Base-by-base conservation (phyloP, 2,797 vertebrate species). In the Pogoniulus pusillus region DNA sequence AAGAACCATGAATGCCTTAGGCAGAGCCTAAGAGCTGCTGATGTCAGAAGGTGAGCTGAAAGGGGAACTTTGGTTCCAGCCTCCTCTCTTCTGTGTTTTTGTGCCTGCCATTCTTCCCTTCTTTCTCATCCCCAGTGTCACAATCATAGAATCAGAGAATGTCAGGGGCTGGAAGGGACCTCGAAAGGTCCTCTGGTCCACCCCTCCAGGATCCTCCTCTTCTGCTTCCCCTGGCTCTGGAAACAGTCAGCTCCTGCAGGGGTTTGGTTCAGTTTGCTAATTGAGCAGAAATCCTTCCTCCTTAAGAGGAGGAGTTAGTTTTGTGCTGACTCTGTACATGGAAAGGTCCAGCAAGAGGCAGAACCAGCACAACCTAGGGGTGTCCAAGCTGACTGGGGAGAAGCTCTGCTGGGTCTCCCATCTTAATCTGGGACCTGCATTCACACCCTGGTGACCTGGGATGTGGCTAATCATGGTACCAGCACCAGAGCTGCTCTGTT, bases 351-450 rank as follows among this genome's bases (percentile, higher is more conserved):
- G 41, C 30, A 74, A 49, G 34, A 1, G 0, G 29, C 22, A 76
- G 78, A 80, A 9, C n/a, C n/a, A 39, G 30, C 6, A 22, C 26
- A 51, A 30, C 4, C 37, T 43, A 22, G 7, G 7, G 5, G 2
- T 41, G 8, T 19, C 5, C 0, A 2, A 49, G 6, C 26, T 0
- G 1, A 66, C 14, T 10, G 22, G 32, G 37, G 27, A 71, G 24
- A 43, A 81, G 37, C 49, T 29, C 30, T 63, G 14, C 19, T 80
- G n/a, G 23, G 17, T 16, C 30, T 41, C 23, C 29, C 8, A 17
- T 29, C 51, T 60, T 39, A 17, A 5, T 12, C 8, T 6, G 2
- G 16, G 14, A 74, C 10, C 34, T 80, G 19, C 9, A 30, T 47
- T 66, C 47, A 41, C 32, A 72, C 10, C 5, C n/a, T 39, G 26